Conservation (phyloP, 2,888 invertebrate genomes). For the Papilio elwesi region DNA sequence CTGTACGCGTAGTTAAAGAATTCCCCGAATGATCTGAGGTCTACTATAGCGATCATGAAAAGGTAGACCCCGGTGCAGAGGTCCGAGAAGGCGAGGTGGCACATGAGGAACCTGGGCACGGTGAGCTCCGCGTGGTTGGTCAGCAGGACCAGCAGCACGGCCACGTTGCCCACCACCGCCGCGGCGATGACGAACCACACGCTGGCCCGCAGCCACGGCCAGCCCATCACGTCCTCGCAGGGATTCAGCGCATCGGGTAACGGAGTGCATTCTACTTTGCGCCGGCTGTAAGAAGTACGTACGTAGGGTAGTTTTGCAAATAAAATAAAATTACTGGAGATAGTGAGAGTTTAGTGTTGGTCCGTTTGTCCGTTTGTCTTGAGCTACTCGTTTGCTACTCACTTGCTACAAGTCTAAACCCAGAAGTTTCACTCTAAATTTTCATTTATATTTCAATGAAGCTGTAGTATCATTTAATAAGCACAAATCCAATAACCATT, state of each 20-base stretch:
- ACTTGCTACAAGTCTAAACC: too few relatives aligned
- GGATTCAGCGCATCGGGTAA: constrained; percentile 92
- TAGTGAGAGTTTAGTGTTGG: too few relatives aligned
- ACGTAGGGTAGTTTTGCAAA: too few relatives aligned
- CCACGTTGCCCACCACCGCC: constrained; percentile 92
- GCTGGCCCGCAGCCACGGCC: constrained; percentile 89
- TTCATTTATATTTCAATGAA: too few relatives aligned
- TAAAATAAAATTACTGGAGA: too few relatives aligned
- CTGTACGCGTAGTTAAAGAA: constrained; percentile 96
- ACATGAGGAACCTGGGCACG: constrained; percentile 78
- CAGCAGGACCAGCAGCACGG: constrained; percentile 91
- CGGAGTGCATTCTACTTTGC: constrained; percentile 87
- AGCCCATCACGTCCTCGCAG: constrained; percentile 95
- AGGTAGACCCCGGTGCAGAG: constrained; percentile 94
- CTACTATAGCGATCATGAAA: constrained; percentile 92
- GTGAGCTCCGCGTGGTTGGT: constrained; percentile 82
- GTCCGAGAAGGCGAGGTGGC: constrained; percentile 94
- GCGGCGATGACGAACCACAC: constrained; percentile 94
- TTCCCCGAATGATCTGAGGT: constrained; percentile 91
- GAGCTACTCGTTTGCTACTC: too few relatives aligned
- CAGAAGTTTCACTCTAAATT: too few relatives aligned
- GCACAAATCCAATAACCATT: too few relatives aligned
- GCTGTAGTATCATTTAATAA: too few relatives aligned
- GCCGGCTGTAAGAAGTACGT: constrained; percentile 52
- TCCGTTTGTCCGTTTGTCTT: too few relatives aligned